Evolutionary conservation across 1,140 invertebrate genomes (phyloP).

Genomic region (Listronotus oregonensis): DNA sequence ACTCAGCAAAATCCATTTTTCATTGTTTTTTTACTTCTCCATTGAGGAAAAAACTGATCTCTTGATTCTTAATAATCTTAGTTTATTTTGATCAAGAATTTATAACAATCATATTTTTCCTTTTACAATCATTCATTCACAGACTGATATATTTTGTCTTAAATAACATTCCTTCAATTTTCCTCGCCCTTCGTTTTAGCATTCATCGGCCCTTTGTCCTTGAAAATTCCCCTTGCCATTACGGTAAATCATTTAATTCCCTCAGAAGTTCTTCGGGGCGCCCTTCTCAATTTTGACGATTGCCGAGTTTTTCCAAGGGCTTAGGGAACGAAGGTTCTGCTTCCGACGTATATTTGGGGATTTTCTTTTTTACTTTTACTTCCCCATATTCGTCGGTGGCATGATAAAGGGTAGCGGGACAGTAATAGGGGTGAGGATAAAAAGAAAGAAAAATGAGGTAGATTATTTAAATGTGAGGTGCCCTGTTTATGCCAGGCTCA

Average conservation of each 20-base stretch:
- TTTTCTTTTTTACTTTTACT: neutral
- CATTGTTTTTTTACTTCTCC: no score
- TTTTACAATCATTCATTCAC: no score
- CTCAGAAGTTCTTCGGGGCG: neutral
- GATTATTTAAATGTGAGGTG: no score
- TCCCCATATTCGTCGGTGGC: neutral
- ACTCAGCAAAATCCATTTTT: no score
- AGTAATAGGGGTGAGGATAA: neutral
- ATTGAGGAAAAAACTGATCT: no score
- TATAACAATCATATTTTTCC: no score
- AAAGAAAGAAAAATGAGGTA: neutral
- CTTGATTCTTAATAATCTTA: no score
- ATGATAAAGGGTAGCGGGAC: neutral
- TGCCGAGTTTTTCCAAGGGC: neutral
- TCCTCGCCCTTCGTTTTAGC: neutral
- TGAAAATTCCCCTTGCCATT: neutral
- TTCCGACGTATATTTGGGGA: neutral
- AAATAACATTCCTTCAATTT: neutral
- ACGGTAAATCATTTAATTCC: constrained; percentile 2
- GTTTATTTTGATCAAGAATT: no score
- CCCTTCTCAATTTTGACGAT: constrained; percentile 13
- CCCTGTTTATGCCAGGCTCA: no score
- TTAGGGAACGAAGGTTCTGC: neutral
- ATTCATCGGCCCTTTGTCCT: neutral
- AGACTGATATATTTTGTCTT: no score